Evolutionary conservation across 2,113 vertebrate species (phyloP), one percentile per base, ranked within the genome.

Genomic region (Phasianus colchicus): DNA sequence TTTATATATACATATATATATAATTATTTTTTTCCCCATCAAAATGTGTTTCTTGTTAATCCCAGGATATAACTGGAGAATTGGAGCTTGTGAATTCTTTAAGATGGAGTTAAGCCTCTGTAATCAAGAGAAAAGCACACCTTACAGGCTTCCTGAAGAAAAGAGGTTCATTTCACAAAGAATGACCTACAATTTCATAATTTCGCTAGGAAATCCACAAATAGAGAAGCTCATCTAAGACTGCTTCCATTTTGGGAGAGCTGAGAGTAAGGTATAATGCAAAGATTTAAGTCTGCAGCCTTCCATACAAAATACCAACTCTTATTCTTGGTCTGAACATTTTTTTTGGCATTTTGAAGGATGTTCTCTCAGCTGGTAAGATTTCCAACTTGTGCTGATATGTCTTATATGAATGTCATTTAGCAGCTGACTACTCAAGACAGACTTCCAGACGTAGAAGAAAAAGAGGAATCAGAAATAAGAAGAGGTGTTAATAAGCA

Each of bases 341-440:
- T 54, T 29, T 52, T 52, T 45, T 17, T 66, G 20, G 32, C n/a
- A 6, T 7, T 6, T 16, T 34, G 30, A 80, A 78, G 29, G 50
- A 81, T 4, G 38, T 48, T 79, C 21, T 73, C 50, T 57, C 80
- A 86, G 40, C 52, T 82, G 29, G 86, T 71, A 52, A 58, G 60
- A 67, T 47, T 47, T 89, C 65, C 19, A 42, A 72, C 66, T 87
- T 90, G 34, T 78, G 32, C 73, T 91, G 55, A 67, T 38, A 69
- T 5, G 42, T 54, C 52, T 75, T 58, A 86, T 0, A 2, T 32
- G 19, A 42, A 82, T 79, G 63, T 63, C 29, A 55, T 38, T 74
- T 25, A 65, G 63, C 40, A 93, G 84, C 63, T 79, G 30, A 87
- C 14, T 73, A 84, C 73, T 22, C 40, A 93, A 88, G 85, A 91